Evolutionary conservation across 2,113 vertebrate species (phyloP), one percentile per base, ranked within the genome.

Genomic region (Chaetodon trifascialis): DNA sequence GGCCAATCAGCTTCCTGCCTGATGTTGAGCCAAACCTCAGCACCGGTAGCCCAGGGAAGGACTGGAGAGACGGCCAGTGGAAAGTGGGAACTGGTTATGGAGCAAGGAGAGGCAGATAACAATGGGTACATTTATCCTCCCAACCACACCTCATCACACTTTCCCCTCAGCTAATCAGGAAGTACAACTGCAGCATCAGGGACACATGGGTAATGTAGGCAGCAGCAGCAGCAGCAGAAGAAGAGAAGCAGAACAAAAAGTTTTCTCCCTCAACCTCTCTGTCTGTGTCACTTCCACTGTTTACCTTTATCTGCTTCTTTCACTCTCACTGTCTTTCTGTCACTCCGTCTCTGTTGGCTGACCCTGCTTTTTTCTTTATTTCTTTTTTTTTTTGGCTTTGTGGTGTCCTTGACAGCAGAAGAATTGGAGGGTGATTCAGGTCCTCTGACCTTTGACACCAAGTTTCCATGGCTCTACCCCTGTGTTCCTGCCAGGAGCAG

Each of bases 121-220:
- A 86, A 89, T 92, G 91, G 66, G 72, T 47, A 84, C 85, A 90
- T 94, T 90, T 92, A 88, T 91, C 84, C 92, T 86, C 65, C 65
- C 52, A 71, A 59, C 58, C 54, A 62, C 70, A 56, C 19, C 1
- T 23, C 80, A 85, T 93, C 85, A 93, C 60, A 89, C 82, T 88
- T 90, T 93, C 90, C 89, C 63, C 44, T 82, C 23, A 40, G 67
- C 63, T 59, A 42, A 80, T 52, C 75, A 79, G 90, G 85, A 76
- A 80, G 67, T 73, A 14, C 58, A 54, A 77, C 75, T 84, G 51
- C 30, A 47, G 64, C 69, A 51, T 12, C 19, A n/a, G 42, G 42
- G 80, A 52, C 23, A 60, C 70, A 65, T 91, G 87, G 91, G 88
- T 88, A 87, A 85, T 88, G 85, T 80, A 86, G 89, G 63, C 80